A percentile compares a stretch with the other conserved stretches of the same genome.
Evolutionary conservation across 2,888 invertebrate species (phyloP).

Genomic region (Mechanitis messenoides): DNA sequence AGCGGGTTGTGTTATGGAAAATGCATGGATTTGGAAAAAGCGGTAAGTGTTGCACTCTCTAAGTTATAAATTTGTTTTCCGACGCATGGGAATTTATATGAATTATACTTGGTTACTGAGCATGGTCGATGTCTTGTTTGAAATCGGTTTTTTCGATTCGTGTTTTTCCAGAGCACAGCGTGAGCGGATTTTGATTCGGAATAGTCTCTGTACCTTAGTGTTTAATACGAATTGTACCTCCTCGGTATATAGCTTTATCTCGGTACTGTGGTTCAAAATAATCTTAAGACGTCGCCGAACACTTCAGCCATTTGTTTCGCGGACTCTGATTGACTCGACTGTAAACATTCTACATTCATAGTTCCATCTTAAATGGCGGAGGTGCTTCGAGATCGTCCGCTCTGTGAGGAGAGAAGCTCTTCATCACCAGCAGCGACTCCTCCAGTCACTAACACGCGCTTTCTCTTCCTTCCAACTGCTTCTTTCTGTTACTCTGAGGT

Average conservation of each 20-base stretch:
- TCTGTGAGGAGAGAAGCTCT: no score
- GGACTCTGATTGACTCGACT: not conserved
- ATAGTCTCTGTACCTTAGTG: conserved; percentile 41
- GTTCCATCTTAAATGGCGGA: no score
- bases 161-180: conserved; percentile 65
- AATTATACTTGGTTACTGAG: conserved; percentile 9
- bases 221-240: conserved; percentile 45
- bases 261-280: conserved; percentile 40
- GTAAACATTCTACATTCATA: no score
- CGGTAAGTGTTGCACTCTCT: conserved; percentile 58
- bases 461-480: conserved; percentile 45
- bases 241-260: conserved; percentile 42
- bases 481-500: conserved; percentile 30
- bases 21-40: conserved; percentile 51
- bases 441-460: conserved; percentile 65
- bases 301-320: conserved; percentile 26
- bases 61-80: conserved; percentile 32
- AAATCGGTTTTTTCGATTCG: conserved; percentile 6
- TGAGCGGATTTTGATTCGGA: conserved; percentile 43
- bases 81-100: conserved; percentile 24
- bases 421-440: conserved; percentile 26
- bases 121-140: conserved; percentile 11
- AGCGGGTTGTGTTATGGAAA: conserved; percentile 69
- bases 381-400: no score
- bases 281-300: conserved; percentile 26